Percentiles rank a stretch among this genome's conserved stretches.
These are phyloP conservation scores for Fistularia tabacaria DNA, from an alignment of 2,797 vertebrate genomes.

Conservation along the genomic window DNA sequence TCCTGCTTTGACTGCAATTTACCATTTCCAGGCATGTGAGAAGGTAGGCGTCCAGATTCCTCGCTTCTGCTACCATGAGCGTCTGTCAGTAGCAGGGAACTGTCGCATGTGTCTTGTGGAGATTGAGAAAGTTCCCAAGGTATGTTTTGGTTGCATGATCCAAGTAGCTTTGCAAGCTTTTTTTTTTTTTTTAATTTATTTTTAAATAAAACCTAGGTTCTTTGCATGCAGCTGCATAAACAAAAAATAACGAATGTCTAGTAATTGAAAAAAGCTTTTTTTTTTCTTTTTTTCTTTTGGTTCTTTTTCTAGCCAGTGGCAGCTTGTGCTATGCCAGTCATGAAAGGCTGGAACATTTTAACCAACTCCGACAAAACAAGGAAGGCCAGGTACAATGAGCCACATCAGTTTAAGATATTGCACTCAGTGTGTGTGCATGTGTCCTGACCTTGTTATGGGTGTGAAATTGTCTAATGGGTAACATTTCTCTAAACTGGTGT, in stretches of 20 bases:
- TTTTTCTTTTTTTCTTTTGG: background rate
- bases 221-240: background rate
- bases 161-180: background rate
- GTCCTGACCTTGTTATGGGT: too few relatives aligned
- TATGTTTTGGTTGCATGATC: slow-evolving; percentile 20
- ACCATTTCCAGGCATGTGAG: slow-evolving; percentile 84
- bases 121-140: slow-evolving; percentile 88
- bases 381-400: slow-evolving; percentile 85
- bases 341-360: slow-evolving; percentile 99
- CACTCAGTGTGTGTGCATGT: too few relatives aligned
- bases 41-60: slow-evolving; percentile 95
- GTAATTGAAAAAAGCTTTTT: background rate
- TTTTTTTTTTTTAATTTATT: too few relatives aligned
- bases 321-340: slow-evolving; percentile 98
- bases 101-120: slow-evolving; percentile 99
- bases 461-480: too few relatives aligned
- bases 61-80: slow-evolving; percentile 97
- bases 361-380: slow-evolving; percentile 95
- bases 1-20: too few relatives aligned
- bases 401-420: too few relatives aligned
- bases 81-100: slow-evolving; percentile 95
- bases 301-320: slow-evolving; percentile 84
- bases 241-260: background rate
- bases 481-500: too few relatives aligned
- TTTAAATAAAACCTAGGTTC: too few relatives aligned